These are phyloP conservation scores for Pipistrellus pygmaeus DNA, from an alignment of 2,797 vertebrate genomes.

Conservation along the genomic window DNA sequence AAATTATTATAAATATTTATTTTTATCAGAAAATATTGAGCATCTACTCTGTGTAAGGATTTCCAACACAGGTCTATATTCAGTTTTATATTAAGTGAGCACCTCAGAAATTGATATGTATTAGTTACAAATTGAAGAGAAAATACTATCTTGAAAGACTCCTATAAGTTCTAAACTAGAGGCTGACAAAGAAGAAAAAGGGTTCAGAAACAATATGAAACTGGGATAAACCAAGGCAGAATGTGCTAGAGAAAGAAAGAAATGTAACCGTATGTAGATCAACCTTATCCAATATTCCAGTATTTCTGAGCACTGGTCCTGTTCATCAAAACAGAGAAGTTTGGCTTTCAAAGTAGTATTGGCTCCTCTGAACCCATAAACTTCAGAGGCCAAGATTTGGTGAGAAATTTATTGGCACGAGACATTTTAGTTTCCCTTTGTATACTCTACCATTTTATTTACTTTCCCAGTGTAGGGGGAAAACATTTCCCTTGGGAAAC, in stretches of 20 bases:
- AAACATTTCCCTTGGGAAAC: constrained; percentile 46
- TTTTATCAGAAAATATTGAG: constrained; percentile 32
- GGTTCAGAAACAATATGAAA: constrained; percentile 11
- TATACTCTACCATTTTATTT: constrained; percentile 57
- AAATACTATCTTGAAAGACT: constrained; percentile 4
- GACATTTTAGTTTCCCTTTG: constrained; percentile 42
- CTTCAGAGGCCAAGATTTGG: constrained; percentile 17
- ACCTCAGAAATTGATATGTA: neutral
- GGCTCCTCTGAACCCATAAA: constrained; percentile 42
- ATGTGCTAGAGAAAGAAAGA: constrained; percentile 14
- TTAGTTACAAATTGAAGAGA: constrained; percentile 34
- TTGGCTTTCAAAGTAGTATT: constrained; percentile 13
- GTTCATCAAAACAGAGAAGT: neutral
- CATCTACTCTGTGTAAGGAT: neutral
- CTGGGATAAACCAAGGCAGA: neutral
- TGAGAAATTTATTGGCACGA: constrained; percentile 15
- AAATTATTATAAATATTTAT: constrained; percentile 27
- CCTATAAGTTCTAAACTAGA: neutral
- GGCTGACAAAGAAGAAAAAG: neutral
- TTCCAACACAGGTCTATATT: constrained; percentile 7
- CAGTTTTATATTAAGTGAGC: neutral
- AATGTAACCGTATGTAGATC: neutral
- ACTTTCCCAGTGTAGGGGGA: constrained; percentile 1
- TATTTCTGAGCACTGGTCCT: neutral
- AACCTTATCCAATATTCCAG: neutral